Evolutionary conservation across 2,113 vertebrate species (phyloP).

Genomic region (Nothobranchius furzeri): DNA sequence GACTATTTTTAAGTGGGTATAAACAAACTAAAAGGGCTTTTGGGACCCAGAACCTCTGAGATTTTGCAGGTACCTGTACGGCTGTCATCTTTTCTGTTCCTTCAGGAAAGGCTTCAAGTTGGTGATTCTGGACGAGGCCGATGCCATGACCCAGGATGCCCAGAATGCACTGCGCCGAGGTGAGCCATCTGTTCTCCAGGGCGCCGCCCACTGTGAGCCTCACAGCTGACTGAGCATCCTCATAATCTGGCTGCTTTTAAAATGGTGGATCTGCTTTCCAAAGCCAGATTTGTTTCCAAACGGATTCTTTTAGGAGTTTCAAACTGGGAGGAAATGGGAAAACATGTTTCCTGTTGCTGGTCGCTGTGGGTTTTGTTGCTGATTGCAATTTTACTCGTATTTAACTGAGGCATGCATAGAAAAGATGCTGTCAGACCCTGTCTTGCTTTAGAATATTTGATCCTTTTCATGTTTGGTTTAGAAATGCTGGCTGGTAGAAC

Average conservation of each 20-base stretch:
- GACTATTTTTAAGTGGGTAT: conserved; percentile 86
- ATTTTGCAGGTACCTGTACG: too few species aligned
- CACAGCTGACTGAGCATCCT: conserved; percentile 65
- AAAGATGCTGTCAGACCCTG: too few species aligned
- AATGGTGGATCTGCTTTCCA: conserved; percentile 14
- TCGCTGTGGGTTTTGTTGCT: too few species aligned
- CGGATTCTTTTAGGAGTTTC: not conserved
- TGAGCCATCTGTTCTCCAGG: conserved; percentile 80
- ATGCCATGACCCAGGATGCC: conserved; percentile 98
- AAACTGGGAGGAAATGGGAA: not conserved
- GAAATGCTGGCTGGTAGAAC: too few species aligned
- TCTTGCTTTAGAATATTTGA: too few species aligned
- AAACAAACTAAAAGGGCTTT: too few species aligned
- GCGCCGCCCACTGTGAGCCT: conserved; percentile 64
- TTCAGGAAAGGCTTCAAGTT: conserved; percentile 95
- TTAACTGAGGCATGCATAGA: too few species aligned
- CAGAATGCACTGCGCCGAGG: conserved; percentile 97
- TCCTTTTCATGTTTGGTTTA: too few species aligned
- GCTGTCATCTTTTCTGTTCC: not conserved
- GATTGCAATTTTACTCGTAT: too few species aligned
- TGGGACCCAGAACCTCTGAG: too few species aligned
- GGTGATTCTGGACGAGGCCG: conserved; percentile 96
- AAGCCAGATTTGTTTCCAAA: not conserved
- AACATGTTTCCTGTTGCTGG: not conserved
- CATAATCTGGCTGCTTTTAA: conserved; percentile 33